phyloP scores from a whole-genome alignment of 2,797 vertebrate species.

The Eremophila alpestris region DNA sequence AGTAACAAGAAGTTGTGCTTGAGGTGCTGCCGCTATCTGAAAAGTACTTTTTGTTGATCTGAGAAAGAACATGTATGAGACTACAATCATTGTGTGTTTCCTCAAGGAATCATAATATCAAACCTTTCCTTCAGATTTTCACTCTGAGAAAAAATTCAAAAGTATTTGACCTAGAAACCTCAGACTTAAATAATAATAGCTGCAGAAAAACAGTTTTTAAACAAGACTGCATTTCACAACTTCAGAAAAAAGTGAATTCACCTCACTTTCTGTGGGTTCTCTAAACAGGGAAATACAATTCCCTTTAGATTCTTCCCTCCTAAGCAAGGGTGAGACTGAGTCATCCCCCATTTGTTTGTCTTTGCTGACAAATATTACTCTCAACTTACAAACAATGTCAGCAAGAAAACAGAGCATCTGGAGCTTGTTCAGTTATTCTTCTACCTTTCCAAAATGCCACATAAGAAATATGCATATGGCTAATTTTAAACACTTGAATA shows the following conservation, averaged over 20 bases:
- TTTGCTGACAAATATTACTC: conserved; percentile 34
- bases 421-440: not conserved
- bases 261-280: not conserved
- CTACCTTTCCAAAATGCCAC: not conserved
- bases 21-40: not conserved
- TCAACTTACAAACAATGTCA: conserved; percentile 33
- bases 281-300: conserved; percentile 26
- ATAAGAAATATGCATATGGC: not conserved
- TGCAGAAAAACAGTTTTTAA: not conserved
- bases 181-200: not conserved
- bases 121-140: not conserved
- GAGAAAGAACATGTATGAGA: not conserved
- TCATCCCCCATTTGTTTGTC: conserved; percentile 39
- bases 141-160: not conserved
- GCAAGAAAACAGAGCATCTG: conserved; percentile 20
- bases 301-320: conserved; percentile 19
- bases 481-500: not conserved
- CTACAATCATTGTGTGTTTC: not conserved
- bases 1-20: not conserved
- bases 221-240: not conserved
- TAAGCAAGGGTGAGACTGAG: conserved; percentile 9
- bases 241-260: not conserved
- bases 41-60: not conserved
- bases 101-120: not conserved
- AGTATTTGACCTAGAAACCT: not conserved